phyloP scores from a whole-genome alignment of 35 echinoderm and acorn worm genomes.

The Lytechinus pictus region DNA sequence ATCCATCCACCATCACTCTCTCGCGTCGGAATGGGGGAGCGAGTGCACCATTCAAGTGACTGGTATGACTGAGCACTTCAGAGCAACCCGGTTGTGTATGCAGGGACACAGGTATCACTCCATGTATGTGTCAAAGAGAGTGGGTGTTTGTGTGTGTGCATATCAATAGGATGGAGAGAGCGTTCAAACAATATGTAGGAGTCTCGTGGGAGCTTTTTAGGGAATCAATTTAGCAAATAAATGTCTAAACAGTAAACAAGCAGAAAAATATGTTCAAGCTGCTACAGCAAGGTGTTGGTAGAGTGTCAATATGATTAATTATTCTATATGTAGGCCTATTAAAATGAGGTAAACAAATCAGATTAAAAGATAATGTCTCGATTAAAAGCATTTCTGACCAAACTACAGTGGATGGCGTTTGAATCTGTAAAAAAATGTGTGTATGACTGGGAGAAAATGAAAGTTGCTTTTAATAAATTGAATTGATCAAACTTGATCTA shows the following conservation, averaged over 20 bases:
- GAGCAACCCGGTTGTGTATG: not conserved
- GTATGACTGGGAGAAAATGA: no score
- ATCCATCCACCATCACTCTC: not conserved
- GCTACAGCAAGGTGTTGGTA: not conserved
- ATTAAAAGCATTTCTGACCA: no score
- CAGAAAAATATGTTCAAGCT: not conserved
- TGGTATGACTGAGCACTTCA: not conserved
- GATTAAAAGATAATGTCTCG: no score
- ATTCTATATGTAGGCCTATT: not conserved
- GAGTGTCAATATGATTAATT: not conserved
- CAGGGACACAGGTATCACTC: not conserved
- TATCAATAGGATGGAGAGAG: not conserved
- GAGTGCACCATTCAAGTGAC: not conserved
- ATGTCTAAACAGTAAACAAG: not conserved
- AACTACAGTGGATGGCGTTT: no score
- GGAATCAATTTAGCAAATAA: not conserved
- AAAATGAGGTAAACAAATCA: not conserved
- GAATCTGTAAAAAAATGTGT: no score
- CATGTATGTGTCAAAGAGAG: not conserved
- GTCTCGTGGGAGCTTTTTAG: not conserved
- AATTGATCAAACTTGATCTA: no score
- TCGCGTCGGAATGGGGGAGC: not conserved
- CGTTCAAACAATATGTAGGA: not conserved
- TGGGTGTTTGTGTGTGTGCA: not conserved
- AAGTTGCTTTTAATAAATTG: no score